phyloP scores from a whole-genome alignment of 1,140 invertebrate species.

The Pissodes strobi region DNA sequence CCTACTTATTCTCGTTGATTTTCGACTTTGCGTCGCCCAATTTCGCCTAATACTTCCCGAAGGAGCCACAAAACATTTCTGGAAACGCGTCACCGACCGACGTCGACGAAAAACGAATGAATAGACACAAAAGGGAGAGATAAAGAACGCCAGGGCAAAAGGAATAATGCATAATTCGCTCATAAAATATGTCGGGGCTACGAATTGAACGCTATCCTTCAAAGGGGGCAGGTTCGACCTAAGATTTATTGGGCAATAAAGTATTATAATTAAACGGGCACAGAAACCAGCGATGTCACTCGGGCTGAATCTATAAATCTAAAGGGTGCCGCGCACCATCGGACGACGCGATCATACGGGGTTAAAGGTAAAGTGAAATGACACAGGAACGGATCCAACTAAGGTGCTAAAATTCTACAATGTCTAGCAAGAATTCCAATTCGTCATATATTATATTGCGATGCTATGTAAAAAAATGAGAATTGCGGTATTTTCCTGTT shows the following conservation, averaged over 20 bases:
- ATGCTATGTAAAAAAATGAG: too few species aligned
- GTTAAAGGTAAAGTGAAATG: slow-evolving; percentile 13
- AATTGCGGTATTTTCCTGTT: too few species aligned
- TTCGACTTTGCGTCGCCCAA: slow-evolving; percentile 21
- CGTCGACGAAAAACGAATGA: slow-evolving; percentile 29
- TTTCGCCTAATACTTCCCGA: slow-evolving; percentile 23
- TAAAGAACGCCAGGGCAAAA: slow-evolving; percentile 29
- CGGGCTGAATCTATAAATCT: slow-evolving; percentile 52
- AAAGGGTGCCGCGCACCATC: slow-evolving; percentile 31
- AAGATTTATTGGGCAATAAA: slow-evolving; percentile 59
- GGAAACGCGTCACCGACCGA: slow-evolving; percentile 27
- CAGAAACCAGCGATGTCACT: slow-evolving; percentile 48
- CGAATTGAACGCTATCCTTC: slow-evolving; percentile 54
- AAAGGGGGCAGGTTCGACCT: slow-evolving; percentile 49
- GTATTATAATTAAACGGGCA: slow-evolving; percentile 58
- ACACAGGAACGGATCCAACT: background rate
- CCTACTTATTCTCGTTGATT: slow-evolving; percentile 18
- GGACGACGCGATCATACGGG: slow-evolving; percentile 25
- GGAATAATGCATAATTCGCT: slow-evolving; percentile 58
- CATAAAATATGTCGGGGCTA: slow-evolving; percentile 57
- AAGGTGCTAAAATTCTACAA: too few species aligned
- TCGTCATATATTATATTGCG: too few species aligned
- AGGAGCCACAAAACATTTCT: slow-evolving; percentile 29
- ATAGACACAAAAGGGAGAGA: slow-evolving; percentile 31
- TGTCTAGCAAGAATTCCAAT: too few species aligned